Conservation (phyloP, 2,888 invertebrate genomes). For the Drosophila paranaensis region DNA sequence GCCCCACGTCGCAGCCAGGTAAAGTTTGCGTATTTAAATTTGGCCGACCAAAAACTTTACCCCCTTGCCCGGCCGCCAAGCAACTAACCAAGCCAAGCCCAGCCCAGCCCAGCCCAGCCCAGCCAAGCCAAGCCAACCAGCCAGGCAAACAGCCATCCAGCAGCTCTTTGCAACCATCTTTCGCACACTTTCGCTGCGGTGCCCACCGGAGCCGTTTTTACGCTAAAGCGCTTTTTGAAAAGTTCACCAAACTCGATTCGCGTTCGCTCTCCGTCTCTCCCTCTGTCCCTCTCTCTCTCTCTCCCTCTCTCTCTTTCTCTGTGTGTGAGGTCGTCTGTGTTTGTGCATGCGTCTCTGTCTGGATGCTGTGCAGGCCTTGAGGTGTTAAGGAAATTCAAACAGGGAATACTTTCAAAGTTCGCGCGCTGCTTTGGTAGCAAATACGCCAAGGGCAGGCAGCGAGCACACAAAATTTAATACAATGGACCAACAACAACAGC, state of each 20-base stretch:
- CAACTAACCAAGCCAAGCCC: not conserved
- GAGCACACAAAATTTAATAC: conserved; percentile 42
- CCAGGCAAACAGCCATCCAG: conserved; percentile 2
- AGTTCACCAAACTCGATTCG: conserved; percentile 55
- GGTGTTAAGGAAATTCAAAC: conserved; percentile 51
- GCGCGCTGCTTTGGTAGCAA: conserved; percentile 46
- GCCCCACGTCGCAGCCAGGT: conserved; percentile 40
- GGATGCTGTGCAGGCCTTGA: conserved; percentile 35
- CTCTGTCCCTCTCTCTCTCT: not conserved
- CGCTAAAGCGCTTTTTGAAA: conserved; percentile 72
- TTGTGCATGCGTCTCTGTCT: conserved; percentile 9
- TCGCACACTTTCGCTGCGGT: conserved; percentile 31
- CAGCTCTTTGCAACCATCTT: conserved; percentile 19
- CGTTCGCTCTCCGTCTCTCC: not conserved
- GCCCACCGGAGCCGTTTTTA: conserved; percentile 69
- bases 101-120: not conserved
- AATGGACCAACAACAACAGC: conserved; percentile 12
- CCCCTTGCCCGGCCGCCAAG: not conserved
- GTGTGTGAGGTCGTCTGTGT: conserved; percentile 6
- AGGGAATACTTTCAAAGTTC: conserved; percentile 58
- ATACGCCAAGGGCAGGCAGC: conserved; percentile 55
- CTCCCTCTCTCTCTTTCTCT: not conserved
- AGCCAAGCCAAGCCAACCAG: not conserved
- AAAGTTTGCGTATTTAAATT: conserved; percentile 63
- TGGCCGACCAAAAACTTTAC: conserved; percentile 47